Percentiles rank a stretch among this genome's conserved stretches.
Evolutionary conservation across 2,797 vertebrate species (phyloP).

Genomic region (Gambelia wislizenii): DNA sequence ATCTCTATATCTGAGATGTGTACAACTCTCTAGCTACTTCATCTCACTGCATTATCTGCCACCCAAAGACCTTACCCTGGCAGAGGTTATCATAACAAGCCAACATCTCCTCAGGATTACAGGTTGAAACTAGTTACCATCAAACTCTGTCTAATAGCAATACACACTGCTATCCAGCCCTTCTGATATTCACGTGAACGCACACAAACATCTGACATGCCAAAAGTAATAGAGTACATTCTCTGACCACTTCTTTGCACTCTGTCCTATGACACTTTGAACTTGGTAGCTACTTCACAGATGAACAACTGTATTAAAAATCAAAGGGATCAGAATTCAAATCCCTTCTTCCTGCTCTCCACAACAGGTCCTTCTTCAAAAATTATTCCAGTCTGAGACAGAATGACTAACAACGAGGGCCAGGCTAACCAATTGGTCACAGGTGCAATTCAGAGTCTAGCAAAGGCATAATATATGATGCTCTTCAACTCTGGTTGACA

Average conservation of each 20-base stretch:
- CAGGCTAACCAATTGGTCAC: not conserved
- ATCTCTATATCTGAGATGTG: not conserved
- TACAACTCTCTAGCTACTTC: not conserved
- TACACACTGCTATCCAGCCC: not conserved
- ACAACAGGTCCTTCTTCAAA: not conserved
- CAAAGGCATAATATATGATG: not conserved
- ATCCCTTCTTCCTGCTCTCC: not conserved
- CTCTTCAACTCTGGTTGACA: not conserved
- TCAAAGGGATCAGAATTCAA: not conserved
- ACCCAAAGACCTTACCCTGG: not conserved
- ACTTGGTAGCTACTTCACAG: not conserved
- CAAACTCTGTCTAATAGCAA: not conserved
- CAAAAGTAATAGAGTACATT: not conserved
- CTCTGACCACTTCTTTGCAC: not conserved
- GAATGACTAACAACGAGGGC: not conserved
- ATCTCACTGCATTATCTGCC: not conserved
- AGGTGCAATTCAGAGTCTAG: not conserved
- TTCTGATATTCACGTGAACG: constrained; percentile 6
- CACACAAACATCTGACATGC: not conserved
- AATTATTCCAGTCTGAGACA: not conserved
- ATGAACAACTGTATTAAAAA: not conserved
- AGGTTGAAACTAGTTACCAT: not conserved
- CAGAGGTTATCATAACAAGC: not conserved
- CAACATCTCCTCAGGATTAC: not conserved
- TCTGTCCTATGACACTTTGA: not conserved